Conservation (phyloP, 2,797 vertebrate species). For the Rallus crepitans region DNA sequence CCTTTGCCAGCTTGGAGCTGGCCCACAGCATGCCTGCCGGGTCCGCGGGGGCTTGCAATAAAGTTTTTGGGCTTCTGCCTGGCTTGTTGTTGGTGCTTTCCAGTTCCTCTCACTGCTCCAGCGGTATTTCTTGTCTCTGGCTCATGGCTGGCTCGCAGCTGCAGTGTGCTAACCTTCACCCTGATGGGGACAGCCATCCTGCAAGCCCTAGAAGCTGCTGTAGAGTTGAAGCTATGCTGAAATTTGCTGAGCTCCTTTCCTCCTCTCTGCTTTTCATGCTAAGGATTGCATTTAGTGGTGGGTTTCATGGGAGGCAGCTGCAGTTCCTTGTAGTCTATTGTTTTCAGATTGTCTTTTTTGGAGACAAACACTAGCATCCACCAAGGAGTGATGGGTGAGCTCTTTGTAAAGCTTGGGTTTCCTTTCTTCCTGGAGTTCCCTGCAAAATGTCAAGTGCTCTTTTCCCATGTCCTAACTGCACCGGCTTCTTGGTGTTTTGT, state of each 20-base stretch:
- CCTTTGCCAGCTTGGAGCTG: constrained; percentile 43
- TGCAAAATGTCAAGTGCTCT: background rate
- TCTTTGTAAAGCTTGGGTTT: background rate
- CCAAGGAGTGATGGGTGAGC: background rate
- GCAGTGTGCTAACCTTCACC: background rate
- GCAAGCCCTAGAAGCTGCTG: background rate
- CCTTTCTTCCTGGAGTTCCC: background rate
- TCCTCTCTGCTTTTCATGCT: background rate
- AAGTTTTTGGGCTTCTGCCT: constrained; percentile 28
- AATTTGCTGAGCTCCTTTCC: constrained; percentile 5
- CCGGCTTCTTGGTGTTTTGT: background rate
- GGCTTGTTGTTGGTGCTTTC: constrained; percentile 33
- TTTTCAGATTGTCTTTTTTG: constrained; percentile 29
- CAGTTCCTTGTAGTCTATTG: background rate
- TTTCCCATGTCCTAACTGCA: background rate
- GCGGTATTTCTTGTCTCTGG: constrained; percentile 43
- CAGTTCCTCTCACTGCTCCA: background rate
- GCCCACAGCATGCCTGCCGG: background rate
- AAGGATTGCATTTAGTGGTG: background rate
- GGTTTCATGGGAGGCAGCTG: constrained; percentile 25
- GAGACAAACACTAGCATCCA: background rate
- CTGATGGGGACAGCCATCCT: background rate
- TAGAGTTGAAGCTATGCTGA: background rate
- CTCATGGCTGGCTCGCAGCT: background rate
- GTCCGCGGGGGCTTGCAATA: background rate